phyloP scores from a whole-genome alignment of 2,797 vertebrate species.

The Helicolenus hilgendorfi region DNA sequence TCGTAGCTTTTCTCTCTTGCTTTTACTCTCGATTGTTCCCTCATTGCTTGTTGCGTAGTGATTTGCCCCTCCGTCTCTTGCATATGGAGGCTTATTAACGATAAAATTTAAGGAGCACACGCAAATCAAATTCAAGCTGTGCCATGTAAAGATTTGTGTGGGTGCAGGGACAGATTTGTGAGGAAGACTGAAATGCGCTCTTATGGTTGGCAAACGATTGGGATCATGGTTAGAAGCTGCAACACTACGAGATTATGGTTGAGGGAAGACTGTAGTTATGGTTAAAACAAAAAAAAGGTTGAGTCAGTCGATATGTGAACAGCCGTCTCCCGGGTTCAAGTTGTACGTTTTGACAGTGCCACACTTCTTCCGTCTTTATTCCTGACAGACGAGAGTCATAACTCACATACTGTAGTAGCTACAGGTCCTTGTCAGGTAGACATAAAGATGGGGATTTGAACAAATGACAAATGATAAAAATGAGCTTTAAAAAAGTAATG shows the following conservation, averaged over 20 bases:
- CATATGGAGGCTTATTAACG: background rate
- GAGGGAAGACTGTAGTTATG: background rate
- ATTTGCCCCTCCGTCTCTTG: background rate
- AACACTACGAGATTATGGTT: background rate
- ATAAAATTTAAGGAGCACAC: background rate
- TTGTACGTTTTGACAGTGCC: background rate
- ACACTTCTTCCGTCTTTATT: background rate
- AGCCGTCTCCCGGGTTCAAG: background rate
- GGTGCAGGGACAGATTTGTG: background rate
- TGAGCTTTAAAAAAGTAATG: background rate
- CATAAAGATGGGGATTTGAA: background rate
- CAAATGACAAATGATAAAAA: background rate
- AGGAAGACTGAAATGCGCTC: background rate
- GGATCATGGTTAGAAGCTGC: background rate
- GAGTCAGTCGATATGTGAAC: background rate
- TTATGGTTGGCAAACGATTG: background rate
- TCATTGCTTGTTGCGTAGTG: conserved; percentile 1
- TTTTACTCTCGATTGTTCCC: background rate
- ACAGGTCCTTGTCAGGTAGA: background rate
- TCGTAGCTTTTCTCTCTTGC: background rate
- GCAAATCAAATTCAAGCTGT: background rate
- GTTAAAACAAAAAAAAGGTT: background rate
- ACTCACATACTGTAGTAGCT: background rate
- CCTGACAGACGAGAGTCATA: background rate
- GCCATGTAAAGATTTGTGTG: background rate